Base-by-base conservation (phyloP, 2,797 vertebrate genomes). In the Neosalanx taihuensis region DNA sequence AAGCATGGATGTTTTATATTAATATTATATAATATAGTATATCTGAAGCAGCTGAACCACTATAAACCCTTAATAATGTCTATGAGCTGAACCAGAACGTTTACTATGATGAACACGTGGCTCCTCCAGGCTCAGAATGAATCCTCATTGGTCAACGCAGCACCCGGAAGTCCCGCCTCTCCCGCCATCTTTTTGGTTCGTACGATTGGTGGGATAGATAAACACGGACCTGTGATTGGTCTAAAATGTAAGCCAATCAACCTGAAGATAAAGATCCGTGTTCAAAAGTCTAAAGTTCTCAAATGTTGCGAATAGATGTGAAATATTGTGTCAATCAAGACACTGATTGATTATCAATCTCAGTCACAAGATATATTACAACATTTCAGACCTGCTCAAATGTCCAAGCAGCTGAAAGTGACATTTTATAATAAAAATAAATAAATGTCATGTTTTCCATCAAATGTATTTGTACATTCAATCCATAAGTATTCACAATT, bases 121-220 rank as follows among this genome's bases (percentile, higher is more conserved):
- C 87, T 86, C 83, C 85, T 81, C 0, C 18, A 75, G 4, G 69
- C 46, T 5, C 1, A 18, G 30, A 65, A 31, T 3, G 1, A 9
- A n/a, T 23, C 61, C 26, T 81, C 64, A 86, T 90, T 89, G 1
- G 86, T 67, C 73, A 69, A 58, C 1, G 1, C 18, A 2, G 0
- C 5, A 17, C 2, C 0, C 0, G 0, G 1, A 69, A 0, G 49
- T 18, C 72, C 79, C 77, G 72, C 83, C 79, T 79, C 84, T 86
- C 88, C 90, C 90, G 89, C 89, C 89, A 91, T 85, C 62, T 71
- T 30, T 64, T 70, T 4, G 2, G 71, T 5, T 4, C 70, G 64
- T 0, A 0, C 78, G 78, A 86, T 90, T 91, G 89, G 87, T 49
- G 20, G 64, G 57, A 58, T 64, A 17, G 15, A 6, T 9, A 5